Percentiles rank a stretch among this genome's conserved stretches.
These are phyloP conservation scores for Thymelicus acteon DNA, from an alignment of 2,888 invertebrate genomes.

Conservation along the genomic window DNA sequence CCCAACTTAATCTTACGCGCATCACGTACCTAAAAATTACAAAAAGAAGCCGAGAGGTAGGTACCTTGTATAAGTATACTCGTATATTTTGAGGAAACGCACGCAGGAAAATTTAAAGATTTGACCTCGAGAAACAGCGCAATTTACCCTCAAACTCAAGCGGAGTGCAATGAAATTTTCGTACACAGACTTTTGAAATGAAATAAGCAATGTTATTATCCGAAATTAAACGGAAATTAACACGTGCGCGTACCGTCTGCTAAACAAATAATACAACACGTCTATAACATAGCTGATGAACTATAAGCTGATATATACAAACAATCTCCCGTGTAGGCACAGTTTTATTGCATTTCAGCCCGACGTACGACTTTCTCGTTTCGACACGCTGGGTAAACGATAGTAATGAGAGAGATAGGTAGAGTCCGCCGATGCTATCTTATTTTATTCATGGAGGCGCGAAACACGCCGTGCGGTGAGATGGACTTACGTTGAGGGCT, in stretches of 20 bases:
- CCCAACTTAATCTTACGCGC: too few relatives aligned
- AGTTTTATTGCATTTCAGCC: conserved; percentile 73
- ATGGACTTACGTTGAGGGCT: conserved; percentile 58
- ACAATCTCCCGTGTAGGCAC: conserved; percentile 68
- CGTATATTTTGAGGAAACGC: too few relatives aligned
- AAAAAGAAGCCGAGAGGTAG: too few relatives aligned
- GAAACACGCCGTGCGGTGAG: conserved; percentile 57
- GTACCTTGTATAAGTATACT: too few relatives aligned
- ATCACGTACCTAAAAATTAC: too few relatives aligned
- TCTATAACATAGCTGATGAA: conserved; percentile 55
- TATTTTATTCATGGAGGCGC: conserved; percentile 75
- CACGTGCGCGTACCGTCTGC: conserved; percentile 59
- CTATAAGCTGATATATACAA: conserved; percentile 61
- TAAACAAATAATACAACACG: conserved; percentile 67
- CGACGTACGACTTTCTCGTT: conserved; percentile 57
- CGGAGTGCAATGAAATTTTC: conserved; percentile 6
- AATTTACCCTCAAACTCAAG: not conserved
- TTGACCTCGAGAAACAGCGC: not conserved
- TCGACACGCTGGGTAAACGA: conserved; percentile 47
- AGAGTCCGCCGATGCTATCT: conserved; percentile 63
- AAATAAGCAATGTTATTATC: conserved; percentile 50
- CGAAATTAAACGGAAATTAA: conserved; percentile 70
- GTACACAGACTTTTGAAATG: conserved; percentile 21
- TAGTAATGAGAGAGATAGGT: conserved; percentile 61
- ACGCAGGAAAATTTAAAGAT: not conserved